Evolutionary conservation across 2,797 vertebrate species (phyloP), one percentile per base, ranked within the genome.

Genomic region (Sebastes itinus): DNA sequence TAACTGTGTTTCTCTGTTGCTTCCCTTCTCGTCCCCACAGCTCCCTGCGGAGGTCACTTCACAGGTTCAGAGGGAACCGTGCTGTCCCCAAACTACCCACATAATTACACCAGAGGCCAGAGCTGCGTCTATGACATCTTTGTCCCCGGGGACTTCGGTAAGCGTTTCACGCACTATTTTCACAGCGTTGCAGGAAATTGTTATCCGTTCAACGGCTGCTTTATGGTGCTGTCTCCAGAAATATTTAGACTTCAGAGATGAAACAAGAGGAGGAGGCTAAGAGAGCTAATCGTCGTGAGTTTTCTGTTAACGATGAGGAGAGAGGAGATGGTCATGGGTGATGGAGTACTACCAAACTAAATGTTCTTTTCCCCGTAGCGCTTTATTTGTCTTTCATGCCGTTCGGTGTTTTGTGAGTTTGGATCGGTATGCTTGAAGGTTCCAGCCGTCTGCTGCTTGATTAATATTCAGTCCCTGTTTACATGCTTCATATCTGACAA

Each of bases 81-180:
- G 61, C 92, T 99, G 75, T 99, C 98, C 70, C 98, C 98, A 90
- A 99, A 98, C 92, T 99, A 98, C 85, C 98, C 98, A 5, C 98
- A 96, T 94, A 99, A 99, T 95, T 99, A 99, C 60, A 99, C 97
- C 82, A 93, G 95, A 88, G 97, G 97, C 78, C 98, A 98, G 91
- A 97, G 95, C 88, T 99, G 98, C 84, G 90, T 99, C 90, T 99
- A 98, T 60, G 97, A 97, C 85, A 97, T 99, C 91, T 97, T 97
- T 3, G 98, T 99, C 89, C 97, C 97, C 0, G 98, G 98, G 76
- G 98, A 99, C 92, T 99, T 99, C 82, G 98, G 98, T 99, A 95
- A 98, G 97, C 94, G 54, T 87, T 20, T 86, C 27, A 69, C 84
- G 54, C 25, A 72, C 81, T 72, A 71, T 87, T 85, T 90, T 63